Evolutionary conservation across 2,797 vertebrate genomes (phyloP).

Genomic region (Intellagama lesueurii): DNA sequence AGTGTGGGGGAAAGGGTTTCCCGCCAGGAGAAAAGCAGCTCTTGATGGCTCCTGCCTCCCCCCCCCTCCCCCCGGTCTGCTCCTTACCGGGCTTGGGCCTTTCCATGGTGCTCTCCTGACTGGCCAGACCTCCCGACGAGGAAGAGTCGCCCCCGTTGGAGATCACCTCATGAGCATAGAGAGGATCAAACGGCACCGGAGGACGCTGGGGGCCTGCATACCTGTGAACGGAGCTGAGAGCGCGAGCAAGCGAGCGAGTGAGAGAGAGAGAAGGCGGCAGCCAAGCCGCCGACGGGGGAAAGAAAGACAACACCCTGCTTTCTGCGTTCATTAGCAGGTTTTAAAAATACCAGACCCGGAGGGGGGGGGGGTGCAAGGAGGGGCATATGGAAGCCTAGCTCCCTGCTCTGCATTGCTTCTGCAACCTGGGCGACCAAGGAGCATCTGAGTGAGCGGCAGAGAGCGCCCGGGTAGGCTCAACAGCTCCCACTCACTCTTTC

Average conservation of each 20-base stretch:
- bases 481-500: too few species aligned
- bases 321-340: background rate
- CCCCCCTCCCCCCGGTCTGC: background rate
- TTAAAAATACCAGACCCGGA: background rate
- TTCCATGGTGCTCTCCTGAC: slow-evolving; percentile 91
- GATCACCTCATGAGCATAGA: slow-evolving; percentile 80
- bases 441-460: too few species aligned
- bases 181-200: slow-evolving; percentile 83
- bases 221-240: slow-evolving; percentile 67
- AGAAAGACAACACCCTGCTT: background rate
- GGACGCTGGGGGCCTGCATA: slow-evolving; percentile 81
- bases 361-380: background rate
- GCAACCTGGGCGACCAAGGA: background rate
- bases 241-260: too few species aligned
- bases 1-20: too few species aligned
- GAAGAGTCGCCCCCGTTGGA: slow-evolving; percentile 88
- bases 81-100: slow-evolving; percentile 87
- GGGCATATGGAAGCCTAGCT: background rate
- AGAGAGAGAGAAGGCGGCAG: background rate
- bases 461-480: too few species aligned
- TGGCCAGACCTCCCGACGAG: slow-evolving; percentile 86
- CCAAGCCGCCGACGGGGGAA: background rate
- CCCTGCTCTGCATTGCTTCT: background rate
- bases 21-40: background rate
- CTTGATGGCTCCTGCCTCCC: too few species aligned